A percentile compares a stretch with the other conserved stretches of the same genome.
Evolutionary conservation across 2,113 vertebrate species (phyloP).

Genomic region (Larimichthys crocea): DNA sequence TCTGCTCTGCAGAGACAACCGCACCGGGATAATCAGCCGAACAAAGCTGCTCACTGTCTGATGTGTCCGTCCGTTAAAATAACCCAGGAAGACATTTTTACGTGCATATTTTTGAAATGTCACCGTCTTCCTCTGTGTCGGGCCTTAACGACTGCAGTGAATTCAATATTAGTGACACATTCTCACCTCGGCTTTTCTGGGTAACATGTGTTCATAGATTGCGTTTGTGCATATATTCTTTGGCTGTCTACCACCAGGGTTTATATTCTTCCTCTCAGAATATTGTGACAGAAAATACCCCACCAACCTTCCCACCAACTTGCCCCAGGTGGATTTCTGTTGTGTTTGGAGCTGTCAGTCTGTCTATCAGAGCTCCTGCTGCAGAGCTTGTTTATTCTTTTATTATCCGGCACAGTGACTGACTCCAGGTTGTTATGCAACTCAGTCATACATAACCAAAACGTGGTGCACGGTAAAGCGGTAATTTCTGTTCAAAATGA

Average conservation of each 20-base stretch:
- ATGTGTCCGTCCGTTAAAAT: not conserved
- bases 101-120: not conserved
- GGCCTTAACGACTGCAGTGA: not conserved
- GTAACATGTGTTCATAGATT: not conserved
- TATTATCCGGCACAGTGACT: slow-evolving; percentile 18
- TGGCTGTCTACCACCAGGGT: not conserved
- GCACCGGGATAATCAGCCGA: not conserved
- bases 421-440: not conserved
- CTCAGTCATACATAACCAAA: not conserved
- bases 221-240: not conserved
- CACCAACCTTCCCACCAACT: slow-evolving; percentile 9
- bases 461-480: too few relatives aligned
- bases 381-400: slow-evolving; percentile 15
- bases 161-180: not conserved
- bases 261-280: not conserved
- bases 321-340: slow-evolving; percentile 12
- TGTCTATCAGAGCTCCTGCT: slow-evolving; percentile 9
- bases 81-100: too few relatives aligned
- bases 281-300: slow-evolving; percentile 6
- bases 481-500: too few relatives aligned
- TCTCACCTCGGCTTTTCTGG: not conserved
- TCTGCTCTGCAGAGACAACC: not conserved
- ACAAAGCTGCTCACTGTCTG: not conserved
- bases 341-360: slow-evolving; percentile 34
- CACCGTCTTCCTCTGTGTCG: not conserved